Base-by-base conservation (phyloP, 2,888 invertebrate species). In the Biston betularia region DNA sequence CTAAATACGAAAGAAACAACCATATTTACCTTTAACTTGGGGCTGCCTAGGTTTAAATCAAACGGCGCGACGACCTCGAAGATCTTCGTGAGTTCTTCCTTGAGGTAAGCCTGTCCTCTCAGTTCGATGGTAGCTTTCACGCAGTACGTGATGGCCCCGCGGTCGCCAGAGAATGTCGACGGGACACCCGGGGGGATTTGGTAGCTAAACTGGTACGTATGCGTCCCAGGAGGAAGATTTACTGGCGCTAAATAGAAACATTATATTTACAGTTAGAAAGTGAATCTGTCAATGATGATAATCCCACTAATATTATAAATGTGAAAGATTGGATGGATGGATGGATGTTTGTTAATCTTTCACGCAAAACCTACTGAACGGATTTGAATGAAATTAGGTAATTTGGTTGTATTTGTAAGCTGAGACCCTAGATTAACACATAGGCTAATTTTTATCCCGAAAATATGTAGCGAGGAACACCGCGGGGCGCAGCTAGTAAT, bases 61-160 rank as follows among this genome's bases (percentile, higher is more conserved):
- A 88, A 73, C 0, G 89, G 89, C 7, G 85, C 83, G 7, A 91
- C 75, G 11, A 91, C 83, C 56, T 85, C 70, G 63, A 90, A 84
- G 0, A 70, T 53, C 48, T 80, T 80, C 0, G 54, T 63, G 1
- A 89, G 33, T 6, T 79, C 73, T 7, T 84, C 79, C 7, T 71
- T 75, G 0, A 61, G 33, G 0, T 68, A 54, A 12, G 69, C 61
- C 33, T 77, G 77, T 1, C 79, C 79, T 0, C 80, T 67, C 48
- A 73, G 75, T 24, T 86, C 79, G 33, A 89, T 40, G 24, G 70
- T 77, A 0, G 81, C 89, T 2, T 67, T 78, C 9, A 87, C 75
- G 12, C 70, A 74, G 72, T 89, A 90, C 0, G 58, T 53, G 1
- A 90, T 71, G 0, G 71, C 52, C 0, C 90, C 91, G 14, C 80